phyloP scores from a whole-genome alignment of 2,888 invertebrate genomes.

The Apodemia hepburni region DNA sequence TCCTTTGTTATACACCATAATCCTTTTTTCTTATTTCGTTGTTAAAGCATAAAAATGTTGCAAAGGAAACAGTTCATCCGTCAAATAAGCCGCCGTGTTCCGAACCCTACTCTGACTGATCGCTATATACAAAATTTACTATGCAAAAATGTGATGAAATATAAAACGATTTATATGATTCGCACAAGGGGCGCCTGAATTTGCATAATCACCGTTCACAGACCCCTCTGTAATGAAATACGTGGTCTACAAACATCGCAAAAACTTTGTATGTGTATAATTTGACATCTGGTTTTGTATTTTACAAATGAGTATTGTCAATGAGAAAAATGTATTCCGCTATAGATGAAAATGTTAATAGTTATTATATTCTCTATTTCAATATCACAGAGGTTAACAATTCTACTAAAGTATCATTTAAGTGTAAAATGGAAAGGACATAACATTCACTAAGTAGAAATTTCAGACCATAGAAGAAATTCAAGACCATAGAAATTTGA shows the following conservation, averaged over 20 bases:
- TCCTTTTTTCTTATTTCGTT: conserved; percentile 15
- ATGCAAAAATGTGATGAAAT: conserved; percentile 67
- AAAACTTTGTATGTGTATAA: conserved; percentile 27
- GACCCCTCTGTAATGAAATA: conserved; percentile 58
- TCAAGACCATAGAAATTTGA: no score
- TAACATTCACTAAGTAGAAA: no score
- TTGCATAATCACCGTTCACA: conserved; percentile 64
- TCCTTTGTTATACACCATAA: conserved; percentile 8
- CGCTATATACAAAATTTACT: conserved; percentile 49
- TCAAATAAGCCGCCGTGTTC: conserved; percentile 47
- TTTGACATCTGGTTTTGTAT: not conserved
- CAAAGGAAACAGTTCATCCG: conserved; percentile 41
- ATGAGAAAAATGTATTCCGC: no score
- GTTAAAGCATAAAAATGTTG: conserved; percentile 20
- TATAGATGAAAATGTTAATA: no score
- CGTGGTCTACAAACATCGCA: conserved; percentile 55
- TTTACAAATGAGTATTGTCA: not conserved
- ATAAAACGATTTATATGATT: conserved; percentile 70
- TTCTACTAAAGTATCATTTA: no score
- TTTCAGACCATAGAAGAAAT: no score
- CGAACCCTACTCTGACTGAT: conserved; percentile 22
- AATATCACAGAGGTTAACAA: no score
- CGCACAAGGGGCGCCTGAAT: conserved; percentile 51
- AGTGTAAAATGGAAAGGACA: no score
- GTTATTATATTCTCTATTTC: no score